A percentile compares a stretch with the other conserved stretches of the same genome.
Conservation (phyloP, 2,888 invertebrate genomes). For the Lasioglossum leucozonium region DNA sequence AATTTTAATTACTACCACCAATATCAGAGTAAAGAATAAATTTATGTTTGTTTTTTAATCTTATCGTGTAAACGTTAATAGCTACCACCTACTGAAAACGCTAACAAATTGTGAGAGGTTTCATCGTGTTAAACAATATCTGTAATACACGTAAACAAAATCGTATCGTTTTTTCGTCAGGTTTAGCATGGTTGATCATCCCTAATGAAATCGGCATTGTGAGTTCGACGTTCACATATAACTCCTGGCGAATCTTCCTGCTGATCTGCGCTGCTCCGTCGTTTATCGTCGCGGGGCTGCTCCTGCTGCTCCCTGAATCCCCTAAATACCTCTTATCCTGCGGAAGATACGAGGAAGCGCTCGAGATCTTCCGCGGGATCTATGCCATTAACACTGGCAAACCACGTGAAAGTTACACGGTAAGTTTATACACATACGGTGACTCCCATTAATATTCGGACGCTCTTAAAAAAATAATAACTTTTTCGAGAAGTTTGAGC, state of each 20-base stretch:
- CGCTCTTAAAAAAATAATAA: too few species aligned
- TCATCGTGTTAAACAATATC: too few species aligned
- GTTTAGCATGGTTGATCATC: constrained; percentile 87
- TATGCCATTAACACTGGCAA: constrained; percentile 93
- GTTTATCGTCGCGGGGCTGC: constrained; percentile 92
- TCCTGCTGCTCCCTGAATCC: constrained; percentile 95
- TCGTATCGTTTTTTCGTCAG: constrained; percentile 80
- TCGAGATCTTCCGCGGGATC: constrained; percentile 92
- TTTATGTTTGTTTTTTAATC: too few species aligned
- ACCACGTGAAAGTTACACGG: constrained; percentile 90
- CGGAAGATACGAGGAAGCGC: constrained; percentile 92
- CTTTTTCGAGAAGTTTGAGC: too few species aligned
- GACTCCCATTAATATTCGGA: too few species aligned
- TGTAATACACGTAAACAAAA: neutral
- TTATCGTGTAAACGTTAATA: neutral
- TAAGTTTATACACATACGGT: constrained; percentile 83
- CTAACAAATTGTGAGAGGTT: neutral
- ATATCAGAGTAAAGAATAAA: too few species aligned
- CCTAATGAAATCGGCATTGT: constrained; percentile 88
- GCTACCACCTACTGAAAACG: neutral
- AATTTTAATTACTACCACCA: too few species aligned
- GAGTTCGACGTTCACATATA: constrained; percentile 90
- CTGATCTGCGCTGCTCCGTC: constrained; percentile 95
- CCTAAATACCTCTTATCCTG: constrained; percentile 94
- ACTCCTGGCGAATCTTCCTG: constrained; percentile 96